Evolutionary conservation across 2,888 invertebrate genomes (phyloP), one percentile per base, ranked within the genome.

Genomic region (Scaptomyza parva): DNA sequence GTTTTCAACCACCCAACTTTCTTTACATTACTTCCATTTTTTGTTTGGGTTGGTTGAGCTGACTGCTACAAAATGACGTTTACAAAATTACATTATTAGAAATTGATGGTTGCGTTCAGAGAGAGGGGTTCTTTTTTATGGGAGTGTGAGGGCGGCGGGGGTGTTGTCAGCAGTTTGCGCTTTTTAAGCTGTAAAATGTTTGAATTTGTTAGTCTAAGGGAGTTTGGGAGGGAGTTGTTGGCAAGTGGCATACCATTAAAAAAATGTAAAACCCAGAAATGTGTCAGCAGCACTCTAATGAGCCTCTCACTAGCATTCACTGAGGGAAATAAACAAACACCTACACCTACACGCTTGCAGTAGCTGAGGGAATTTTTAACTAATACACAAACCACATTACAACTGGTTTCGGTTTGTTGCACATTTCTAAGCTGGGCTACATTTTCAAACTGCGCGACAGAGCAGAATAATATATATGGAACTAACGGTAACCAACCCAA

Each of bases 81-180:
- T 86, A 81, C 70, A 58, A 88, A 87, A 88, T 88, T 88, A 85
- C 87, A 85, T 88, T 87, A 87, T 88, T 86, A 78, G 80, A 81
- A 86, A 88, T 86, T 88, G 86, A 88, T 86, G 88, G 75, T 75
- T 78, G 57, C 54, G 65, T 65, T 20, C n/a, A n/a, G 45, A 52
- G 57, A 40, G 57, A 40, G 60, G 24, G 37, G 2, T 37, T 8
- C 59, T 30, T 26, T 28, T 26, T 17, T 14, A 2, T 35, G 2
- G 0, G 35, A 1, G 18, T 14, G 40, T 14, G 40, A 44, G 52
- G 61, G 63, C 22, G 5, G 2, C n/a, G 1, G 5, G 18, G 17
- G n/a, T 52, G 61, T 63, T 80, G 50, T 63, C 35, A 74, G 67
- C 58, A 67, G 45, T 62, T 48, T 54, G 63, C 55, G 52, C 59